Evolutionary conservation across 2,113 vertebrate genomes (phyloP).

Genomic region (Pitta sordida): DNA sequence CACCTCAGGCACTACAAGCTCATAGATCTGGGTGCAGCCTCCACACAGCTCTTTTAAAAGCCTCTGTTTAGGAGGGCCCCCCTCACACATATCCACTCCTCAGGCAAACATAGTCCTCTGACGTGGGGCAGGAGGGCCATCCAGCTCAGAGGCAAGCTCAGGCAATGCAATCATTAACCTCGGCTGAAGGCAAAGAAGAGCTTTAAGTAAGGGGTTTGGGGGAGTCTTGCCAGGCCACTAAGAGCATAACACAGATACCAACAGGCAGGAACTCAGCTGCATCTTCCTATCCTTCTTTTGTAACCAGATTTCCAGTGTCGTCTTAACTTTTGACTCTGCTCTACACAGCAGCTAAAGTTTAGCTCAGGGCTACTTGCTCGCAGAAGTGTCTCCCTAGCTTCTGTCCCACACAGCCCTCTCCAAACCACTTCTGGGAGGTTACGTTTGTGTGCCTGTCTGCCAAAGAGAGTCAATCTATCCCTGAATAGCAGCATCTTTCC

Average conservation of each 20-base stretch:
- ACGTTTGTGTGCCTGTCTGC: not conserved
- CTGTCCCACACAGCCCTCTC: not conserved
- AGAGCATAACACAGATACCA: not conserved
- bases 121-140: not conserved
- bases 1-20: not conserved
- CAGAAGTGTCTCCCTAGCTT: not conserved
- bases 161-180: not conserved
- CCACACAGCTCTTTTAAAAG: not conserved
- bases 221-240: not conserved
- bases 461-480: not conserved
- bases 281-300: not conserved
- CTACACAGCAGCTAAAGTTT: not conserved
- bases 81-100: not conserved
- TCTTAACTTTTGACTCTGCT: not conserved
- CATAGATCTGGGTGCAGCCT: not conserved
- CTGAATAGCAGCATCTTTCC: not conserved
- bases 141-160: not conserved
- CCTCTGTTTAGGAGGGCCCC: fast-evolving
- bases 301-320: not conserved
- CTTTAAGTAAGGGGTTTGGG: not conserved
- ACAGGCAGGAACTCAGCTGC: not conserved
- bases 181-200: not conserved
- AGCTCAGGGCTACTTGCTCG: not conserved
- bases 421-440: not conserved
- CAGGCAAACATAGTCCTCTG: not conserved